These are phyloP conservation scores for Mohoua ochrocephala DNA, from an alignment of 2,113 vertebrate genomes.

Conservation along the genomic window DNA sequence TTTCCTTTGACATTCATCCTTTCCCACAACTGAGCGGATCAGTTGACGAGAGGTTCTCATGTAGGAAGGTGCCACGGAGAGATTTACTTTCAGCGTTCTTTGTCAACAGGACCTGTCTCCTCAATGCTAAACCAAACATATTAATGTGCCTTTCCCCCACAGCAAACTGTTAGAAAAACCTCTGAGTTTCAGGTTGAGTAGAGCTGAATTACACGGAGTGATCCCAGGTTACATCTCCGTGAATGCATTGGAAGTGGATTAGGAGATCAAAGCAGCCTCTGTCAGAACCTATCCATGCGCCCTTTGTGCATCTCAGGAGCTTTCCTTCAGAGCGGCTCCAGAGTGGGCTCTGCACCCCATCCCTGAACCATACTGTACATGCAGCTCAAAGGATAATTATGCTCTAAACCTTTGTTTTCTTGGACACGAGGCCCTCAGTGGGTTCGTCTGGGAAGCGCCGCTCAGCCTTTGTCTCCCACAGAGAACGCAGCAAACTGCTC, in stretches of 20 bases:
- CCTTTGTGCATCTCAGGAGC: not conserved
- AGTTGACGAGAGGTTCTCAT: not conserved
- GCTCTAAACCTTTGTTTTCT: not conserved
- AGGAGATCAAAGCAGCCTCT: not conserved
- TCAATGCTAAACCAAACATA: not conserved
- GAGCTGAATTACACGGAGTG: not conserved
- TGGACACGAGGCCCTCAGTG: not conserved
- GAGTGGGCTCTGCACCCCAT: not conserved
- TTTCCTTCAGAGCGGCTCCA: not conserved
- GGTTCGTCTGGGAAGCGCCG: rapidly evolving
- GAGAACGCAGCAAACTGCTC: not conserved
- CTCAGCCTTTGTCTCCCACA: not conserved
- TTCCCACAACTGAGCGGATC: not conserved
- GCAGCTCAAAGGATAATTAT: not conserved
- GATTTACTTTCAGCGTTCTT: not conserved
- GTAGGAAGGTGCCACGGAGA: not conserved
- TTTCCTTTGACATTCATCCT: not conserved
- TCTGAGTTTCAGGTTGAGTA: not conserved
- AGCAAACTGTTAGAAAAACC: not conserved
- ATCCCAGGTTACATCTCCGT: not conserved
- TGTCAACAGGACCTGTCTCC: not conserved
- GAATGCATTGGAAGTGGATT: not conserved
- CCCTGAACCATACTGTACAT: not conserved
- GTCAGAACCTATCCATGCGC: not conserved
- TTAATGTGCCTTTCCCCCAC: not conserved